A percentile compares a stretch with the other conserved stretches of the same genome.
phyloP scores from a whole-genome alignment of 30 jellyfish, hydroid and myxozoan genomes.

The Sanderia malayensis region DNA sequence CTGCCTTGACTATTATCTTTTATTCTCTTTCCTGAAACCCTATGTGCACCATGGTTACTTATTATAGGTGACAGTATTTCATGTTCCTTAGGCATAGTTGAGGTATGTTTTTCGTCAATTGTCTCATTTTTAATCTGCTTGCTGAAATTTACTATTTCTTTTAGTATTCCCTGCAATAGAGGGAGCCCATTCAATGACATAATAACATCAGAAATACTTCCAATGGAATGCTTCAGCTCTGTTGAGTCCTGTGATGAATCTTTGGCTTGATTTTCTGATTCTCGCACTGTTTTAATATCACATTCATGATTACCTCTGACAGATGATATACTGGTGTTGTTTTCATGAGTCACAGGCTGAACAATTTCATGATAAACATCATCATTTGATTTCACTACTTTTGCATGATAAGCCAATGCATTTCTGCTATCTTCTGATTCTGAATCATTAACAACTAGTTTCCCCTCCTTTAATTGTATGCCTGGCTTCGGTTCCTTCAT shows the following conservation, averaged over 20 bases:
- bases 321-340: not conserved
- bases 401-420: not conserved
- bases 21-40: no score
- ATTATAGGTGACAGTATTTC: not conserved
- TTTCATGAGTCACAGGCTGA: not conserved
- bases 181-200: conserved; percentile 36
- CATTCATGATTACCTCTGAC: not conserved
- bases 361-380: conserved; percentile 4
- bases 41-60: not conserved
- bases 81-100: not conserved
- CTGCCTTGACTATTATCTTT: no score
- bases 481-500: not conserved
- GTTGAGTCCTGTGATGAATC: not conserved
- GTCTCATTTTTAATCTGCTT: not conserved
- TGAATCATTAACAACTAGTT: not conserved
- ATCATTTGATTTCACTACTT: not conserved
- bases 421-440: no score
- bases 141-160: conserved; percentile 35
- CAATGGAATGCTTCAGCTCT: not conserved
- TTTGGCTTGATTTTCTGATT: not conserved
- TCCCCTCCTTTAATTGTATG: not conserved
- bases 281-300: no score
- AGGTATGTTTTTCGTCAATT: not conserved
- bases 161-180: conserved; percentile 41
- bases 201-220: conserved; percentile 2